These are phyloP conservation scores for Ephialtes manifestator DNA, from an alignment of 2,888 invertebrate genomes.

Conservation along the genomic window DNA sequence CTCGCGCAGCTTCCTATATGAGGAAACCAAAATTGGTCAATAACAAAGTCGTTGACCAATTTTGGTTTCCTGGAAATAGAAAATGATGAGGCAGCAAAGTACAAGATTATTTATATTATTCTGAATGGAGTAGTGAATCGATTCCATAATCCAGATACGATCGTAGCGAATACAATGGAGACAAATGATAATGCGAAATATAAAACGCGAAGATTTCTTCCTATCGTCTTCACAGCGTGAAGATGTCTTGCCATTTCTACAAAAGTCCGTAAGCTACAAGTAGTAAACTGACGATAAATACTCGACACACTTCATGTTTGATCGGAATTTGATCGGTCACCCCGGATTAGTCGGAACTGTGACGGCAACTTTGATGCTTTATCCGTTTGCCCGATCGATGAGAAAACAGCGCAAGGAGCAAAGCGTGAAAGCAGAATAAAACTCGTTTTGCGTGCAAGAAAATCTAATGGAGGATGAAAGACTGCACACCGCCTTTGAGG, in stretches of 20 bases:
- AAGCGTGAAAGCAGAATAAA: constrained; percentile 43
- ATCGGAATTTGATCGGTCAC: constrained; percentile 62
- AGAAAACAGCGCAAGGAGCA: constrained; percentile 30
- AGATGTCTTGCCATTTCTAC: neutral
- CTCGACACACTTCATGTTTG: constrained; percentile 21
- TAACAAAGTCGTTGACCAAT: too few relatives aligned
- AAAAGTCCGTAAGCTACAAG: neutral
- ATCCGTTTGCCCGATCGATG: constrained; percentile 61
- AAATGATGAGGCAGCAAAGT: too few relatives aligned
- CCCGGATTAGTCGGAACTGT: constrained; percentile 63
- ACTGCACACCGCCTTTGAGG: constrained; percentile 44
- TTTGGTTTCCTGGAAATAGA: too few relatives aligned
- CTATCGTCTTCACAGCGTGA: neutral
- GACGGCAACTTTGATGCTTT: constrained; percentile 70
- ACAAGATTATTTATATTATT: neutral
- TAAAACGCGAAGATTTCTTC: constrained; percentile 37
- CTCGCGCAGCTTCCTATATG: too few relatives aligned
- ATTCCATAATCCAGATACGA: neutral
- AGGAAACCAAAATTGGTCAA: too few relatives aligned
- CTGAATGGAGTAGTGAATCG: neutral
- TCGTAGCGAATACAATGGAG: neutral
- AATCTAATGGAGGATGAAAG: constrained; percentile 66
- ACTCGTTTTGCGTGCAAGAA: constrained; percentile 61
- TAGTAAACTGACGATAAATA: neutral
- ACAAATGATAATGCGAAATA: constrained; percentile 14